These are phyloP conservation scores for Guaruba guarouba DNA, from an alignment of 2,113 vertebrate species.

Conservation along the genomic window DNA sequence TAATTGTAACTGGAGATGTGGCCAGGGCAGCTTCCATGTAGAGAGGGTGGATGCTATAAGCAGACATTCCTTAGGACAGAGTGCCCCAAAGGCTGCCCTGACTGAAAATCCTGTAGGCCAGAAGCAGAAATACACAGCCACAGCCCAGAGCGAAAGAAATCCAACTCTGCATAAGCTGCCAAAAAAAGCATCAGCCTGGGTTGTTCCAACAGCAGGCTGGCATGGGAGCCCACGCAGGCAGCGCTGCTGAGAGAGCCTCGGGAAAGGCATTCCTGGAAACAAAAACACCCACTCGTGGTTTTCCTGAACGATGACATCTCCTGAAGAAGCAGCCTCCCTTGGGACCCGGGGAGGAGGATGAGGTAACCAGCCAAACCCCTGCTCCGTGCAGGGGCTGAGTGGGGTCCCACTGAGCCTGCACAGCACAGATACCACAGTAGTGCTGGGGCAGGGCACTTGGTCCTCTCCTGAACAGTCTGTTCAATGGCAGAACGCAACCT, in stretches of 20 bases:
- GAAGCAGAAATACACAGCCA: background rate
- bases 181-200: background rate
- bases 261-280: background rate
- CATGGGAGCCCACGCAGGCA: background rate
- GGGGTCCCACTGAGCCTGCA: rapidly evolving
- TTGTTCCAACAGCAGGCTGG: background rate
- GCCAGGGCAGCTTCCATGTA: background rate
- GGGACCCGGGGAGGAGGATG: background rate
- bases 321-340: background rate
- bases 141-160: background rate
- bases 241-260: rapidly evolving
- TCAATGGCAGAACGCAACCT: background rate
- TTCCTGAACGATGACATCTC: background rate
- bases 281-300: background rate
- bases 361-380: background rate
- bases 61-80: background rate
- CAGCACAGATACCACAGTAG: rapidly evolving
- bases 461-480: background rate
- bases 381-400: background rate
- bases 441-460: rapidly evolving
- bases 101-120: background rate
- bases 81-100: background rate
- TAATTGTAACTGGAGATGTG: background rate
- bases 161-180: background rate
- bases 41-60: background rate